Evolutionary conservation across 2,113 vertebrate species (phyloP), one percentile per base, ranked within the genome.

Genomic region (Oreotrochilus melanogaster): DNA sequence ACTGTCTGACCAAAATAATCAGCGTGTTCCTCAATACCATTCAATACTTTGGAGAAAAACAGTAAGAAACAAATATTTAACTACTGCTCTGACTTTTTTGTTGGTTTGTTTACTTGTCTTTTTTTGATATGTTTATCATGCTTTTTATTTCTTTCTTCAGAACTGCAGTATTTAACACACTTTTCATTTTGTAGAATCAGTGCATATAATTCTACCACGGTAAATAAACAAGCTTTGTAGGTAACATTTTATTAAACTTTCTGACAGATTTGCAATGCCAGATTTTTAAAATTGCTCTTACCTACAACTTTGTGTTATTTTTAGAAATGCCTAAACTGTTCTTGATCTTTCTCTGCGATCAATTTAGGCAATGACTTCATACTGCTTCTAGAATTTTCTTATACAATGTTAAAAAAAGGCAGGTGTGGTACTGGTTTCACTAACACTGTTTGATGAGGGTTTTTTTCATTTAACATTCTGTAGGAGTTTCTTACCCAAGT

Each of bases 31-130:
- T 88, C 99, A 99, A 94, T 99, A 99, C 95, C 98, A 99, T 88
- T 99, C 99, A 30, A 99, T 99, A 94, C 98, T 99, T 85, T 99
- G 99, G 99, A 98, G 99, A 90, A 99, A 99, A 98, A 98, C 98
- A 92, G 99, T 99, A 98, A 99, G 99, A 96, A 81, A 78, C 42
- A 53, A 83, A 30, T 60, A 61, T 14, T 84, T 78, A 30, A 42
- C 43, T 76, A 27, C 15, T 67, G 3, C 30, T 70, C 47, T 85
- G 48, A 50, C 50, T 37, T 62, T 31, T 42, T 33, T 47, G 14
- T 30, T 47, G 18, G 45, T 47, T 48, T 61, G 23, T 28, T 67
- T 53, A 6, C 9, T 75, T 74, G 16, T 30, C 82, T 93, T 10
- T 7, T 89, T 86, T 86, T 8, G 8, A 11, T 75, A 23, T 37